Evolutionary conservation across 2,797 vertebrate genomes (phyloP).

Genomic region (Cirrhinus mrigala): DNA sequence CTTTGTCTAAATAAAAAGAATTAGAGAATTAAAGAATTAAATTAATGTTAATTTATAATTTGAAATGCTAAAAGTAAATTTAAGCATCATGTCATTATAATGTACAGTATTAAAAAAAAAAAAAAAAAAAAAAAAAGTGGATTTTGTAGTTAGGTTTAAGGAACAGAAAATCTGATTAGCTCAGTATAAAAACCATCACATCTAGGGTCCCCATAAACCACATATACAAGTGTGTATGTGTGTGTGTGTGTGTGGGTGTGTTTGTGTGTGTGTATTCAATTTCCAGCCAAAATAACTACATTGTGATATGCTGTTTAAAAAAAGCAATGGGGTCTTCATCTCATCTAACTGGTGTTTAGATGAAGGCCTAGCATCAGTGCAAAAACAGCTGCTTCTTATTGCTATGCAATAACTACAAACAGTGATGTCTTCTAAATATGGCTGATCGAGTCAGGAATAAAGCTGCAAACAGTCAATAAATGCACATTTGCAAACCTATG

Average conservation of each 20-base stretch:
- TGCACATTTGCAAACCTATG: neutral
- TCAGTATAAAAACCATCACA: neutral
- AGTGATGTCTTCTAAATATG: neutral
- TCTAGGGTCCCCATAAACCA: neutral
- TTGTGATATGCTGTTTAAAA: too few species aligned
- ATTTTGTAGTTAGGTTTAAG: neutral
- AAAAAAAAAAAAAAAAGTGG: neutral
- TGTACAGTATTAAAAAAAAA: neutral
- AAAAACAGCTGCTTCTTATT: neutral
- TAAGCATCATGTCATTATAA: neutral
- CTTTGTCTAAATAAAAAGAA: neutral
- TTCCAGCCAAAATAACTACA: too few species aligned
- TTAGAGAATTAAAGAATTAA: too few species aligned
- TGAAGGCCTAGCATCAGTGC: neutral
- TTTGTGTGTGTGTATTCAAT: too few species aligned
- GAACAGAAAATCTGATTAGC: neutral
- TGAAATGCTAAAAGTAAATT: neutral
- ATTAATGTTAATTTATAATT: neutral
- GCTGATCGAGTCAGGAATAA: neutral
- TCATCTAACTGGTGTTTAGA: neutral
- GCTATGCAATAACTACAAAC: neutral
- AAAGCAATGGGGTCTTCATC: neutral
- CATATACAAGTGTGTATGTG: neutral
- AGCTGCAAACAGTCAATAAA: neutral
- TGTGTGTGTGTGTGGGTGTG: too few species aligned